phyloP scores from a whole-genome alignment of 1,140 invertebrate species.

The Drosophila sp. region DNA sequence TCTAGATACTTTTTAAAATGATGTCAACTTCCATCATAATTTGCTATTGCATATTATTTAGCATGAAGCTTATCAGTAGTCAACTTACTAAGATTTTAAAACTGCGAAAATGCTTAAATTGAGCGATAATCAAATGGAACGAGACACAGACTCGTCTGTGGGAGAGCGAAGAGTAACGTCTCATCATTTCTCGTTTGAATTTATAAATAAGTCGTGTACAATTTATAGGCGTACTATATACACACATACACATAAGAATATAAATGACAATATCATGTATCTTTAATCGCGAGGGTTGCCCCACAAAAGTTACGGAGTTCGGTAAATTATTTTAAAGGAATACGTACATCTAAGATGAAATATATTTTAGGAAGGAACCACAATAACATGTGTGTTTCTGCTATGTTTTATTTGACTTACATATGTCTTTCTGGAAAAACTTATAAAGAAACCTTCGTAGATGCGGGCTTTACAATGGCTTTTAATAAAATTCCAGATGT shows the following conservation, averaged over 20 bases:
- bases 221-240: slow-evolving; percentile 1
- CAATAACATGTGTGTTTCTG: too few relatives aligned
- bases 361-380: too few relatives aligned
- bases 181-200: not conserved
- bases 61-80: not conserved
- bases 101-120: not conserved
- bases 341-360: too few relatives aligned
- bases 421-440: not conserved
- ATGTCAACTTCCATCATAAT: not conserved
- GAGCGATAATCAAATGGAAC: slow-evolving; percentile 23
- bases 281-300: too few relatives aligned
- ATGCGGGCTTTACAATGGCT: not conserved
- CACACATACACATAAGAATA: not conserved
- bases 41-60: not conserved
- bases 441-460: not conserved
- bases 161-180: not conserved
- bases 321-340: too few relatives aligned
- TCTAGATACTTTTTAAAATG: too few relatives aligned
- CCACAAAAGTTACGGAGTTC: too few relatives aligned
- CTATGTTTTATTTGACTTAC: too few relatives aligned
- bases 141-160: too few relatives aligned
- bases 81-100: not conserved
- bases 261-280: not conserved
- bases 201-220: not conserved
- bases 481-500: not conserved